Percentiles rank a stretch among this genome's conserved stretches.
phyloP scores from a whole-genome alignment of 2,113 vertebrate species.

The Crotalus tigris region DNA sequence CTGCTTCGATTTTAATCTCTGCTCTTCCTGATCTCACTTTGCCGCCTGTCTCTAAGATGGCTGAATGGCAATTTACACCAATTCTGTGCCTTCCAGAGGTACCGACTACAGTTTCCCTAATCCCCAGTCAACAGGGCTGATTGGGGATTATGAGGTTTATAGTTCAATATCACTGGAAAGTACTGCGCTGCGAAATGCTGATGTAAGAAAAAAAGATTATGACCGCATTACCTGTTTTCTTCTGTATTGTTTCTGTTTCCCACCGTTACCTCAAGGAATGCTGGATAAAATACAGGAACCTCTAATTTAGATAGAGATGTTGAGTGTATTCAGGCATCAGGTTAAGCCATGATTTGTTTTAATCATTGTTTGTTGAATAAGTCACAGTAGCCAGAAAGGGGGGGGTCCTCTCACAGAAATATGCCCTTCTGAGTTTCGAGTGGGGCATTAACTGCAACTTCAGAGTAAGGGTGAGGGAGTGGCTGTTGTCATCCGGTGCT shows the following conservation, averaged over 20 bases:
- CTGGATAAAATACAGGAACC: neutral
- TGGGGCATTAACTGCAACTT: neutral
- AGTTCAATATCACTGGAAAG: neutral
- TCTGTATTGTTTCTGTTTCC: neutral
- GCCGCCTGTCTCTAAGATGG: neutral
- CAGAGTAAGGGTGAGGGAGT: neutral
- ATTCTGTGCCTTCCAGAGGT: neutral
- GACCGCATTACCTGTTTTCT: neutral
- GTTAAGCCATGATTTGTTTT: neutral
- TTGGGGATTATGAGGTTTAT: neutral
- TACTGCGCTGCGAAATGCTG: neutral
- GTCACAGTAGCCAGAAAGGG: neutral
- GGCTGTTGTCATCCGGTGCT: neutral
- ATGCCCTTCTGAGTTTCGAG: neutral
- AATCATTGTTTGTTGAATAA: neutral
- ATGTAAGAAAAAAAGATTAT: neutral
- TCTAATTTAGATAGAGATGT: neutral
- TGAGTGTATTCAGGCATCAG: neutral
- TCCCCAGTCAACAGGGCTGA: neutral
- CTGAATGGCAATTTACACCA: neutral
- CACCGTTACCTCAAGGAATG: neutral
- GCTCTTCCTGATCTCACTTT: neutral
- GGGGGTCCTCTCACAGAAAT: neutral
- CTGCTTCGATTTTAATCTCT: neutral
- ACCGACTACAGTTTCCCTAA: neutral